These are phyloP conservation scores for Epinephelus cyanopodus DNA, from an alignment of 2,113 vertebrate species.

Conservation along the genomic window DNA sequence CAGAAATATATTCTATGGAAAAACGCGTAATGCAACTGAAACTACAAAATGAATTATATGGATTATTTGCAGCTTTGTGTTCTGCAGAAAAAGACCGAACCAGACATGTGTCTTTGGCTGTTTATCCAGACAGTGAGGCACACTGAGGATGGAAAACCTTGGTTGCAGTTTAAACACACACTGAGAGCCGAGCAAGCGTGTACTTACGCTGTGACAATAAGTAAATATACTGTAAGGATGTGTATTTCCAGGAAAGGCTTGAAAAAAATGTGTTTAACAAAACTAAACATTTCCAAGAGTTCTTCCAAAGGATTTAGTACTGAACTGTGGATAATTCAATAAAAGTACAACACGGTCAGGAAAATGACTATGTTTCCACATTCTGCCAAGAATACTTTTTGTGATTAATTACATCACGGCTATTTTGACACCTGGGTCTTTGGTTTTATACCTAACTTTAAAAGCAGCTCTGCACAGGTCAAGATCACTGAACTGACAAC, in stretches of 20 bases:
- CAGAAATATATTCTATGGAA: not conserved
- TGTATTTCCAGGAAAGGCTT: not conserved
- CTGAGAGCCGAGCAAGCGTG: not conserved
- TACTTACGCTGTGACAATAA: constrained; percentile 2
- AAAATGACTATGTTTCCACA: not conserved
- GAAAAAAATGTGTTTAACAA: constrained; percentile 11
- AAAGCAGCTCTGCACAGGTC: not conserved
- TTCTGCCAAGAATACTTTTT: not conserved
- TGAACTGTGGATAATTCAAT: not conserved
- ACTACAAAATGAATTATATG: not conserved
- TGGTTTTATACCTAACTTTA: not conserved
- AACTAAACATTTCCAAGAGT: constrained; percentile 19
- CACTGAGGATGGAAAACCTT: constrained; percentile 41
- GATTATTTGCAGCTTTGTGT: not conserved
- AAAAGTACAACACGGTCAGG: not conserved
- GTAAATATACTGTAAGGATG: not conserved
- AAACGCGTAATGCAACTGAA: not conserved
- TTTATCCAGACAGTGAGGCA: constrained; percentile 42
- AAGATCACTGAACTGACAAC: not conserved
- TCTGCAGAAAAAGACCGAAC: not conserved
- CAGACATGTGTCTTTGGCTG: not conserved
- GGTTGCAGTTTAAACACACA: constrained; percentile 20
- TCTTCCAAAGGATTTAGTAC: not conserved
- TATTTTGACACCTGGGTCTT: constrained; percentile 13
- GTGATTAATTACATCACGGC: not conserved